Evolutionary conservation across 2,797 vertebrate genomes (phyloP).

Genomic region (Nothura maculosa): DNA sequence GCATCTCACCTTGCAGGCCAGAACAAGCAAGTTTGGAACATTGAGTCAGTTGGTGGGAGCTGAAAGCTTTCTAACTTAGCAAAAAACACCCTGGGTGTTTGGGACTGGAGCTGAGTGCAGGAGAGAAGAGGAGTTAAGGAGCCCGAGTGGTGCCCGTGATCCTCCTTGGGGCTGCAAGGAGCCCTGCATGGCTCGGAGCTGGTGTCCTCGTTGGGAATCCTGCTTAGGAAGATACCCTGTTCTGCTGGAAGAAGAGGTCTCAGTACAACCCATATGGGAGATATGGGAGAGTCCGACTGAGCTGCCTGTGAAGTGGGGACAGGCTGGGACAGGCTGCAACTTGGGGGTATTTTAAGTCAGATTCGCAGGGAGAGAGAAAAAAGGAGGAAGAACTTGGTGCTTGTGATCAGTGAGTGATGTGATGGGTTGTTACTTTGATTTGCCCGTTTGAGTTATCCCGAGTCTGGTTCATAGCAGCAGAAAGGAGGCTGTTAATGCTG

Average conservation of each 20-base stretch:
- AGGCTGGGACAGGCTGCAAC: background rate
- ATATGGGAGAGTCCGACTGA: background rate
- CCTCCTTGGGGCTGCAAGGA: background rate
- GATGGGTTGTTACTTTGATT: background rate
- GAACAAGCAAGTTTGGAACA: background rate
- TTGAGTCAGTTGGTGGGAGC: background rate
- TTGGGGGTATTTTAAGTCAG: background rate
- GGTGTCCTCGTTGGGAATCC: background rate
- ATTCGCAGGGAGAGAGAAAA: background rate
- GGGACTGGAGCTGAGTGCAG: background rate
- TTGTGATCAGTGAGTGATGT: background rate
- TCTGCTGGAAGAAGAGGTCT: background rate
- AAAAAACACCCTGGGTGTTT: background rate
- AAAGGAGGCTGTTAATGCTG: background rate
- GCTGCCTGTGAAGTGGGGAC: background rate
- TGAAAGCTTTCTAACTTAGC: background rate
- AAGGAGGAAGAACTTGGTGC: background rate
- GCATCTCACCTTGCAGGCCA: background rate
- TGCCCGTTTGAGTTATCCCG: background rate
- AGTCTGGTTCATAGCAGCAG: background rate
- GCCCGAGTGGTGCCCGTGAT: rapidly evolving
- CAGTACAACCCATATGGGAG: too few relatives aligned
- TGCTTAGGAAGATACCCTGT: background rate
- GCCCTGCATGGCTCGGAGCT: background rate
- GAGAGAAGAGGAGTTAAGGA: background rate